These are phyloP conservation scores for Listronotus bonariensis DNA, from an alignment of 1,140 invertebrate genomes.

Conservation along the genomic window DNA sequence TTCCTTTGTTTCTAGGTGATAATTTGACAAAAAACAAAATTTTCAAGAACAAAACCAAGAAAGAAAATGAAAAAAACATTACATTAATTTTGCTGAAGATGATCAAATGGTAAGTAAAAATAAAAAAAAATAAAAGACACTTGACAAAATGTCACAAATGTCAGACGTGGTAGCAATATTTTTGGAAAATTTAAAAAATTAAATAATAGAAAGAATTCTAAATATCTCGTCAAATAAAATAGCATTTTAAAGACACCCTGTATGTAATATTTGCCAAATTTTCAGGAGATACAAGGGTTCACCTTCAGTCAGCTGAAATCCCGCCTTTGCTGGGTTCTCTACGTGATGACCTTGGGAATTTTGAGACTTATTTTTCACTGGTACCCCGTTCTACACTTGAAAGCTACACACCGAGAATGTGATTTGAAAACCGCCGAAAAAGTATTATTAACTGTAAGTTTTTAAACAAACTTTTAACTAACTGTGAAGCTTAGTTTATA, in stretches of 20 bases:
- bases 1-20: constrained; percentile 17
- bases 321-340: constrained; percentile 65
- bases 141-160: no score
- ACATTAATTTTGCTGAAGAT: constrained; percentile 67
- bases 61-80: constrained; percentile 48
- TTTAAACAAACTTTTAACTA: no score
- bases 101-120: constrained; percentile 67
- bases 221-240: neutral
- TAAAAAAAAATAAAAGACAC: no score
- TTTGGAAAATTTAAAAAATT: neutral
- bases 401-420: constrained; percentile 73
- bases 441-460: constrained; percentile 75
- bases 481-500: no score
- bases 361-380: constrained; percentile 84
- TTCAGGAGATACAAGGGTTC: constrained; percentile 70
- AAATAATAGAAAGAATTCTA: constrained; percentile 1
- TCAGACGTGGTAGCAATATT: no score
- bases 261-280: constrained; percentile 16
- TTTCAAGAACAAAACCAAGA: neutral
- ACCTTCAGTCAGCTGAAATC: constrained; percentile 58
- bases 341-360: constrained; percentile 71
- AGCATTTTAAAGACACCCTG: no score
- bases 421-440: constrained; percentile 73
- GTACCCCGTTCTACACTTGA: constrained; percentile 79
- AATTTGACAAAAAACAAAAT: constrained; percentile 25